Conservation (phyloP, 2,797 vertebrate species). For the Thunnus albacares region DNA sequence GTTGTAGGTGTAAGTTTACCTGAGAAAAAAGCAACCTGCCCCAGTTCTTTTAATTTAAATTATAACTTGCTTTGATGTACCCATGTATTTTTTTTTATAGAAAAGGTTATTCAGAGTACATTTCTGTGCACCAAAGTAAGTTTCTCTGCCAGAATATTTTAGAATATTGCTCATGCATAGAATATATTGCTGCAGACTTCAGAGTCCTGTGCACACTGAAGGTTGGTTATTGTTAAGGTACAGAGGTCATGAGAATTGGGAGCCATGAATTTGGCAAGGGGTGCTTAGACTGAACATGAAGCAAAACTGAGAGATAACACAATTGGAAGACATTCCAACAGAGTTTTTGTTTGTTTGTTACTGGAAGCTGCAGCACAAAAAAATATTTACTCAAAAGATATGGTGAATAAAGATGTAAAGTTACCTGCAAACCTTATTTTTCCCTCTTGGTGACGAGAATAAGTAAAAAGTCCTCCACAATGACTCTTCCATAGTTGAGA, state of each 20-base stretch:
- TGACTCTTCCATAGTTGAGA: not conserved
- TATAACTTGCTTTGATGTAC: constrained; percentile 42
- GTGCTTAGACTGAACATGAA: not conserved
- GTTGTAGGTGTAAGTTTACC: constrained; percentile 9
- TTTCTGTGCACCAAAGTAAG: not conserved
- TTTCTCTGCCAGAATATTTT: constrained; percentile 15
- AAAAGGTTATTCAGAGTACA: constrained; percentile 21
- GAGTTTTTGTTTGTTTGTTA: too few relatives aligned
- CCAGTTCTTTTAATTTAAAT: constrained; percentile 17
- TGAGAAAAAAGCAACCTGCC: not conserved
- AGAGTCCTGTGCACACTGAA: constrained; percentile 1
- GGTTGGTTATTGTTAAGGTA: not conserved
- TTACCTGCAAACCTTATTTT: not conserved
- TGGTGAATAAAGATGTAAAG: too few relatives aligned
- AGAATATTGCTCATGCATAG: not conserved
- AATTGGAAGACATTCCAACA: too few relatives aligned
- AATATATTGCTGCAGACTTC: not conserved
- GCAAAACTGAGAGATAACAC: not conserved
- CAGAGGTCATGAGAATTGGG: too few relatives aligned
- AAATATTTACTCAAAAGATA: too few relatives aligned
- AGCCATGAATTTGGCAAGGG: not conserved
- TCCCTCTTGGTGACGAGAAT: not conserved
- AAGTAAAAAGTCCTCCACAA: not conserved
- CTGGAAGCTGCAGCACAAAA: not conserved
- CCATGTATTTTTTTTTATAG: not conserved